Evolutionary conservation across 2,113 vertebrate genomes (phyloP).

Genomic region (Pangasianodon hypophthalmus): DNA sequence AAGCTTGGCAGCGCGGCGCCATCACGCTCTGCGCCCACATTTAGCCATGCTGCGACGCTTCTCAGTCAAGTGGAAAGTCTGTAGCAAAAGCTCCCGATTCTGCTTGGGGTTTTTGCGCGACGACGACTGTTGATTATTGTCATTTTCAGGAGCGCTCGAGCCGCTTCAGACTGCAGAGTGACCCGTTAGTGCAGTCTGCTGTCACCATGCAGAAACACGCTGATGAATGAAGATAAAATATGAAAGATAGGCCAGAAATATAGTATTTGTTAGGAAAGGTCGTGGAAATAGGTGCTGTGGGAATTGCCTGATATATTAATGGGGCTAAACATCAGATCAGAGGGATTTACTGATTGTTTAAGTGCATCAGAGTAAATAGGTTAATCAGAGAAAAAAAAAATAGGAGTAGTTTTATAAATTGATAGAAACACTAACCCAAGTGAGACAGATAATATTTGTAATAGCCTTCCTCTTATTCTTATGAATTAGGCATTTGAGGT

Average conservation of each 20-base stretch:
- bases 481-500: slow-evolving; percentile 76
- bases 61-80: slow-evolving; percentile 70
- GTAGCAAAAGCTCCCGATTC: slow-evolving; percentile 55
- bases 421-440: slow-evolving; percentile 73
- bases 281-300: slow-evolving; percentile 20
- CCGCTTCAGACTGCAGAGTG: neutral
- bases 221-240: slow-evolving; percentile 25
- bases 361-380: slow-evolving; percentile 54
- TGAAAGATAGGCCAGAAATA: slow-evolving; percentile 8
- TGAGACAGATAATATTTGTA: slow-evolving; percentile 71
- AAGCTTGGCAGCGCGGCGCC: slow-evolving; percentile 69
- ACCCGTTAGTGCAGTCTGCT: neutral
- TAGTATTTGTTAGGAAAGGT: slow-evolving; percentile 22
- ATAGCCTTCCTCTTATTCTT: slow-evolving; percentile 78
- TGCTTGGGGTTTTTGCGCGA: neutral
- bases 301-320: slow-evolving; percentile 33
- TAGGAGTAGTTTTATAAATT: slow-evolving; percentile 68
- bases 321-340: slow-evolving; percentile 44
- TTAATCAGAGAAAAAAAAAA: slow-evolving; percentile 65
- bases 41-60: slow-evolving; percentile 73
- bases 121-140: slow-evolving; percentile 30
- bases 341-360: slow-evolving; percentile 65
- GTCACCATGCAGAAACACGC: neutral
- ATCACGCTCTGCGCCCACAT: slow-evolving; percentile 74
- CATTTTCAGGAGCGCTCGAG: slow-evolving; percentile 25